Evolutionary conservation across 2,888 invertebrate genomes (phyloP), one percentile per base, ranked within the genome.

Genomic region (Steinernema scapterisci): DNA sequence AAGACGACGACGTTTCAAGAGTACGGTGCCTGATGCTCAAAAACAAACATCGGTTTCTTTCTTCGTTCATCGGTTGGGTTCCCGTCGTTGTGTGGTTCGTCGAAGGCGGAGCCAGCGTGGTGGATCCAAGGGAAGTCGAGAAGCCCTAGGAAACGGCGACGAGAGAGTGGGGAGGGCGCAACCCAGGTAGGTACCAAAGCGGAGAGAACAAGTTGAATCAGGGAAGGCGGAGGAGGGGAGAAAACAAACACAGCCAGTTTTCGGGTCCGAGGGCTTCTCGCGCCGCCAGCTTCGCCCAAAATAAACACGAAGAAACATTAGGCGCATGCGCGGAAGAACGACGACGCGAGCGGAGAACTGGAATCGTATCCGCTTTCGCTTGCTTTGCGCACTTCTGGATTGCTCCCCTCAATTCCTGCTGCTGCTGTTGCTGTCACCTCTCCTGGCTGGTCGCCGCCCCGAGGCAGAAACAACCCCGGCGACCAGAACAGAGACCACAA

Each of bases 11-110:
- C 63, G 63, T 63, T 63, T 63, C 63, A 63, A 63, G 63, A 63
- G 63, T 63, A 63, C 63, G 63, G 63, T 63, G 27, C 63, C 63
- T 23, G 54, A 54, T 63, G 63, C 63, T 63, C 38, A 21, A 63
- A 63, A 63, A 63, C 63, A 63, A 63, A 63, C 63, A 63, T 63
- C 63, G 63, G 63, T 63, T 63, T 63, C 63, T 63, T 63, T 63
- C 63, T 38, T 38, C 38, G 38, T 38, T 38, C 38, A 38, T 38
- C 38, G 38, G 63, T 63, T 63, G 23, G 25, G 63, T 63, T 31
- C 27, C 31, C 63, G 63, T 31, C 38, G 38, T 38, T 38, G 38
- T 31, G 63, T 25, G 48, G 63, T 63, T 63, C 63, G 63, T 27
- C 54, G 31, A 19, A 63, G 63, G 63, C 63, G 63, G 63, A 31